A percentile compares a stretch with the other conserved stretches of the same genome.
Evolutionary conservation across 2,113 vertebrate genomes (phyloP).

Genomic region (Nansenia antarctica): DNA sequence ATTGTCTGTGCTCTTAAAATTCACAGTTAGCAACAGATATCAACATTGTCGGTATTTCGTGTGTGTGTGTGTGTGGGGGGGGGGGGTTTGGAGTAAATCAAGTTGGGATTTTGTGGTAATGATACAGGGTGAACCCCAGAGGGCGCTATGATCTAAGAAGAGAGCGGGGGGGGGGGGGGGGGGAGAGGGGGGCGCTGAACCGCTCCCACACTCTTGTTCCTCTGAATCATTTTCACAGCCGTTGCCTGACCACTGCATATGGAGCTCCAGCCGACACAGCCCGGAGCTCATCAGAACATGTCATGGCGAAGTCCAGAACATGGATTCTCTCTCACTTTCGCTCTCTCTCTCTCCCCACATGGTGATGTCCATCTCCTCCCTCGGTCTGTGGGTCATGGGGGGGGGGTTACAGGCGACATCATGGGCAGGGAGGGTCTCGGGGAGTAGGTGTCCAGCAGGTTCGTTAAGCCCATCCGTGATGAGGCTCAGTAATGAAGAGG

Average conservation of each 20-base stretch:
- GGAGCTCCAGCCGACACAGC: conserved; percentile 31
- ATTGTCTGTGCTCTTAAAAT: conserved; percentile 52
- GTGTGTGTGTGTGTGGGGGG: too few species aligned
- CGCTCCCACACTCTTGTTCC: conserved; percentile 1
- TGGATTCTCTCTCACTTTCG: too few species aligned
- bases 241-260: conserved; percentile 27
- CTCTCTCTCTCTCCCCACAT: too few species aligned
- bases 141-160: conserved; percentile 54
- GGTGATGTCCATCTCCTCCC: background rate
- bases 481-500: too few species aligned
- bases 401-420: conserved; percentile 30
- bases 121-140: conserved; percentile 53
- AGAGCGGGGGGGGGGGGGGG: conserved; percentile 3
- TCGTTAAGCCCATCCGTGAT: too few species aligned
- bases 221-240: conserved; percentile 17
- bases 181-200: conserved; percentile 30
- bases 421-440: background rate
- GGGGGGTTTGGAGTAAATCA: conserved; percentile 20
- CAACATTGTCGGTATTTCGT: conserved; percentile 66
- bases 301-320: conserved; percentile 11
- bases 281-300: conserved; percentile 36
- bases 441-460: too few species aligned
- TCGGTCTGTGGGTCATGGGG: conserved; percentile 5
- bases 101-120: conserved; percentile 40
- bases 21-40: conserved; percentile 77